These are phyloP conservation scores for Oxycera nigricornis DNA, from an alignment of 2,888 invertebrate genomes.

Conservation along the genomic window DNA sequence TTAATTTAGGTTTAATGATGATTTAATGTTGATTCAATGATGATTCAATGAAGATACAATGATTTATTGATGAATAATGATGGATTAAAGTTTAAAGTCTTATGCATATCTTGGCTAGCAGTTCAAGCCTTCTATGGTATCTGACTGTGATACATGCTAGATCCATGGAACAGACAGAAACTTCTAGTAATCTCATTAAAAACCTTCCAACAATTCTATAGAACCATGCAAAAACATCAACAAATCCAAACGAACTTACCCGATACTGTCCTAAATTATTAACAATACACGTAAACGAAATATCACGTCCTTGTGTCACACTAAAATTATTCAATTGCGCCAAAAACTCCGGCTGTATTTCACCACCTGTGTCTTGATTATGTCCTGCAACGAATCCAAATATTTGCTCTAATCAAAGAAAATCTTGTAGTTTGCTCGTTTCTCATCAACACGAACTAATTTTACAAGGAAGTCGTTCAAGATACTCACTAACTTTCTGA, in stretches of 20 bases:
- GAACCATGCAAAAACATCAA: too few relatives aligned
- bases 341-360: conserved; percentile 81
- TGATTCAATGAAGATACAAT: too few relatives aligned
- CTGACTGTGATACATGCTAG: too few relatives aligned
- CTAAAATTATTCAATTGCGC: conserved; percentile 86
- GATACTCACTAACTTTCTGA: not conserved
- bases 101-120: too few relatives aligned
- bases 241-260: conserved; percentile 68
- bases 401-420: conserved; percentile 38
- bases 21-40: too few relatives aligned
- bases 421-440: not conserved
- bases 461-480: not conserved
- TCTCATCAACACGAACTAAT: not conserved
- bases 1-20: too few relatives aligned
- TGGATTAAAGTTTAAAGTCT: too few relatives aligned
- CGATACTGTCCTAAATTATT: conserved; percentile 87
- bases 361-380: conserved; percentile 69
- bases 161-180: too few relatives aligned
- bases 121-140: too few relatives aligned
- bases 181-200: too few relatives aligned
- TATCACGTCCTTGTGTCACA: conserved; percentile 85
- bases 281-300: conserved; percentile 89
- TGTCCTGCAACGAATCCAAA: conserved; percentile 67
- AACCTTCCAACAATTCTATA: too few relatives aligned
- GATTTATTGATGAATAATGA: too few relatives aligned